Base-by-base conservation (phyloP, 2,888 invertebrate species). In the Brenthis hecate region DNA sequence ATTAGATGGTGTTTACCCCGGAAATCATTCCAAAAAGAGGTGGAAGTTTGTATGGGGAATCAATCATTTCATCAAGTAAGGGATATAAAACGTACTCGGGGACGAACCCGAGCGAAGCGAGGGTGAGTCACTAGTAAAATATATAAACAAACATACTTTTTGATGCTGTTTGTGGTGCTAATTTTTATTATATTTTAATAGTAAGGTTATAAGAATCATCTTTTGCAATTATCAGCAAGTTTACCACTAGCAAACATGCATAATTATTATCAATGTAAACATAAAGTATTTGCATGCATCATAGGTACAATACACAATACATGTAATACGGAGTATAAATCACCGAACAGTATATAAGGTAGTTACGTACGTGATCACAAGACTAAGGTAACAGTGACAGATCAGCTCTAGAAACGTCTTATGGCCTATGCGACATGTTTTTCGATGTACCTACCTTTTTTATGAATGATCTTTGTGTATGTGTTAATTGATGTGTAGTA, bases 221-320 rank as follows among this genome's bases (percentile, higher is more conserved):
- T 60, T 16, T n/a, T 50, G 13, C 60, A 16, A 32, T 60, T 60
- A 60, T 16, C n/a, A 23, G n/a, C 28, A 28, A 48, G 58, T 6
- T 50, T 50, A 57, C 43, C 47, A 28, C 50, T 60, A 28, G 48
- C 48, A 4, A 19, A 48, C 47, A 28, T n/a, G 58, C 48, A 28
- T 50, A 23, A 36, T 32, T 47, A 36, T 65, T 23, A 51, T 32
- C 51, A 51, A 43, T 36, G 23, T n/a, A 57, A 16, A 57, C 51
- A 19, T 19, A 58, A 65, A 53, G n/a, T 65, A 57, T 65, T 65
- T 65, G 58, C 58, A 47, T 65, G 28, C 28, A 65, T 54, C 47
- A 11, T 28, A n/a, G n/a, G n/a, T n/a, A 58, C 23, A 51, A 47
- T 65, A 16, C 28, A 65, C 28, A 13, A n/a, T 50, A 60, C n/a